Evolutionary conservation across 2,888 invertebrate genomes (phyloP).

Genomic region (Spodoptera littoralis): DNA sequence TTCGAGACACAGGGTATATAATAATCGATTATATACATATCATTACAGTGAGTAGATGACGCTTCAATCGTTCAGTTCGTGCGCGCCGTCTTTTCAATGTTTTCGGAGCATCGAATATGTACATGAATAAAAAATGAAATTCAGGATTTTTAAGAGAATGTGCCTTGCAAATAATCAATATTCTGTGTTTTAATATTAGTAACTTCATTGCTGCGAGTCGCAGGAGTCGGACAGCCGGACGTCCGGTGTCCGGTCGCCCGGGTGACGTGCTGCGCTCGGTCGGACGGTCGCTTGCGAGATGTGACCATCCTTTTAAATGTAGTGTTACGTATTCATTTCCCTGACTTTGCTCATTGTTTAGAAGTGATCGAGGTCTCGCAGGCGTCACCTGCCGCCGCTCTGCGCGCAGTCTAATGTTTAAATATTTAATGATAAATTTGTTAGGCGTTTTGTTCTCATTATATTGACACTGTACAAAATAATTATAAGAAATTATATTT

Average conservation of each 20-base stretch:
- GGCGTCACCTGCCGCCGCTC: conserved; percentile 60
- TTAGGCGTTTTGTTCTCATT: conserved; percentile 74
- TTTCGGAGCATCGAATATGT: conserved; percentile 77
- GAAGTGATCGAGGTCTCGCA: conserved; percentile 26
- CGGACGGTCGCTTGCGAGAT: conserved; percentile 62
- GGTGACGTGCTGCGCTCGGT: conserved; percentile 60
- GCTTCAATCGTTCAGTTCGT: conserved; percentile 72
- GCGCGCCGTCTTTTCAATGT: conserved; percentile 75
- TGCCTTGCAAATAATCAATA: conserved; percentile 89
- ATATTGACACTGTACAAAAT: conserved; percentile 83
- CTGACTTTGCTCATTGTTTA: conserved; percentile 43
- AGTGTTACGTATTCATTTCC: conserved; percentile 38
- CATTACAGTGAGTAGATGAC: conserved; percentile 78
- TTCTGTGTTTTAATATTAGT: conserved; percentile 88
- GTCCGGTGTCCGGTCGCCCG: conserved; percentile 33
- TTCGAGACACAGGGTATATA: conserved; percentile 87
- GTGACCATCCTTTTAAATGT: conserved; percentile 46
- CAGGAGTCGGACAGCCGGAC: conserved; percentile 56
- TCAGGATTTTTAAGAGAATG: conserved; percentile 89
- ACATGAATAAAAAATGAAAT: conserved; percentile 80
- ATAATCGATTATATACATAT: conserved; percentile 85
- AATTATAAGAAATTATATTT: conserved; percentile 74
- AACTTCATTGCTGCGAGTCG: conserved; percentile 77
- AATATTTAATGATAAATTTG: conserved; percentile 71
- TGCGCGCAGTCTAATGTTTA: conserved; percentile 62